phyloP scores from a whole-genome alignment of 2,113 vertebrate species.

The Leuciscus idus region DNA sequence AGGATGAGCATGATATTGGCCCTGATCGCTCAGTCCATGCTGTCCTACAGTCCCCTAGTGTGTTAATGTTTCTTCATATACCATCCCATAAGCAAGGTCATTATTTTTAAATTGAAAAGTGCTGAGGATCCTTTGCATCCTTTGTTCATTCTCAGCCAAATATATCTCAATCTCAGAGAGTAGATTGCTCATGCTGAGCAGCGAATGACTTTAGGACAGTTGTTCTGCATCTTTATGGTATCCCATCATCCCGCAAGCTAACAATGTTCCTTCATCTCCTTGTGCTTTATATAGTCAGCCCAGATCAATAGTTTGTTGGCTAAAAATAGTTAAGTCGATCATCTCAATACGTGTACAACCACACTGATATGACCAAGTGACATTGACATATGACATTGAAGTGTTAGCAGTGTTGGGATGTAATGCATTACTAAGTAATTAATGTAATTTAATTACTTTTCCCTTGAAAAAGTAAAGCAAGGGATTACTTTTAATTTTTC shows the following conservation, averaged over 20 bases:
- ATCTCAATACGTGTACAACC: background rate
- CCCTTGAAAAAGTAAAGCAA: too few species aligned
- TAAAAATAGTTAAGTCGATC: background rate
- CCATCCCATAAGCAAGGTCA: background rate
- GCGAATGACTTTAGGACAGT: background rate
- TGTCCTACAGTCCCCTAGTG: background rate
- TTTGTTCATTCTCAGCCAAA: background rate
- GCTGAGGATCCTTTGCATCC: background rate
- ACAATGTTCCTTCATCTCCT: background rate
- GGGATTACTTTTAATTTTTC: too few species aligned
- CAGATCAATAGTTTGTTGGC: constrained; percentile 1
- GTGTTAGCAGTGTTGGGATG: background rate
- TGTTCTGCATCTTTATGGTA: constrained; percentile 4
- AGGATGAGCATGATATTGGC: constrained; percentile 29
- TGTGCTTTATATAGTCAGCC: background rate
- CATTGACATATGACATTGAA: background rate
- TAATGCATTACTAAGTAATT: too few species aligned
- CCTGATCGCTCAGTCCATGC: constrained; percentile 1
- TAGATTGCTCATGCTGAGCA: background rate
- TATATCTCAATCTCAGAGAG: background rate
- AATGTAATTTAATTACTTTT: too few species aligned
- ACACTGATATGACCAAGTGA: background rate
- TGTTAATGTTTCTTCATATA: constrained; percentile 5
- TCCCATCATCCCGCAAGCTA: background rate
- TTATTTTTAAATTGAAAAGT: constrained; percentile 19